Evolutionary conservation across 2,888 invertebrate species (phyloP).

Genomic region (Baronia brevicornis): DNA sequence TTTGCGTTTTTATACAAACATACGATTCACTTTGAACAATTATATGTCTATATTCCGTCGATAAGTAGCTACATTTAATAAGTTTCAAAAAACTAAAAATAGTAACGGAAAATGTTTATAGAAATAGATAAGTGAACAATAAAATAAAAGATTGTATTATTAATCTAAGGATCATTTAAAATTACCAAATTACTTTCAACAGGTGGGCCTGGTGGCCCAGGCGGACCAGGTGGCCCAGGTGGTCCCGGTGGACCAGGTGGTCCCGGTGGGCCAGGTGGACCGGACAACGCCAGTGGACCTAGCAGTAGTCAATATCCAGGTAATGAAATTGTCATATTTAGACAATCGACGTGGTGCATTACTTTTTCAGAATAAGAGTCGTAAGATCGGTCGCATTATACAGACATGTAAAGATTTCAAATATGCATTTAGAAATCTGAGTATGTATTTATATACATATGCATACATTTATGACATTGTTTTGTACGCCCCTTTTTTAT

Average conservation of each 20-base stretch:
- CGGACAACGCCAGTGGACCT: conserved; percentile 22
- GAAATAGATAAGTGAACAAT: conserved; percentile 10
- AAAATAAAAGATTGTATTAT: background rate
- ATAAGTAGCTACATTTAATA: too few relatives aligned
- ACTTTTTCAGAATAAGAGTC: background rate
- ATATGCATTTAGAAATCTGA: too few relatives aligned
- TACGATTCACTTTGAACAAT: too few relatives aligned
- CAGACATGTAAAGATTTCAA: too few relatives aligned
- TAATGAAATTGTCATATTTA: conserved; percentile 13
- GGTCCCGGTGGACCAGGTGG: conserved; percentile 21
- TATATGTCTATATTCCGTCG: too few relatives aligned
- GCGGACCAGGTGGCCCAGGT: conserved; percentile 21
- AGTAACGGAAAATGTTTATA: too few relatives aligned
- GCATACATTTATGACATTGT: too few relatives aligned
- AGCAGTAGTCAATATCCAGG: conserved; percentile 17
- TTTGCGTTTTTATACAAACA: too few relatives aligned
- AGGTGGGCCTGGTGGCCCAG: conserved; percentile 25
- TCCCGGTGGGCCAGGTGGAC: conserved; percentile 25
- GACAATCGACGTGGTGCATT: background rate
- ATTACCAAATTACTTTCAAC: conserved; percentile 5
- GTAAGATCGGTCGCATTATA: too few relatives aligned
- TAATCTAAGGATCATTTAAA: too few relatives aligned
- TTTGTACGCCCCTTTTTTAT: too few relatives aligned
- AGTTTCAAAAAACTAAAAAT: too few relatives aligned
- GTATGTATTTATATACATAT: background rate